Conservation (phyloP, 2,113 vertebrate genomes). For the Acanthochromis polyacanthus region DNA sequence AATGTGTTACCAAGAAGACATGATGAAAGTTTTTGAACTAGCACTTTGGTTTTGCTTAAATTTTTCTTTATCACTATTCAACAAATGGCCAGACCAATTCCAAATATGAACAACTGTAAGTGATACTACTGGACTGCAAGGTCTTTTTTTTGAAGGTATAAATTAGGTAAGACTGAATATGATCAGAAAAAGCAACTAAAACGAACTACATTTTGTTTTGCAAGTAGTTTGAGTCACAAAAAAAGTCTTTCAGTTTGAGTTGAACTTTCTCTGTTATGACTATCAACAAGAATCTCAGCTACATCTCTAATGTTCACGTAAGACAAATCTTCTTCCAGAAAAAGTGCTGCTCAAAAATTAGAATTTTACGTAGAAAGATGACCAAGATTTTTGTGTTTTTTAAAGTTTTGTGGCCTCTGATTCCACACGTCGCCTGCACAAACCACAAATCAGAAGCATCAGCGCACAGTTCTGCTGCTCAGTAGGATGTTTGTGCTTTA, state of each 20-base stretch:
- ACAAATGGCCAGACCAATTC: too few relatives aligned
- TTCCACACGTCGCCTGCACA: conserved; percentile 15
- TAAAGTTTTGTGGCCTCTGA: background rate
- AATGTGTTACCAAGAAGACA: too few relatives aligned
- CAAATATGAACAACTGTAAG: background rate
- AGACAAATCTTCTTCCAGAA: too few relatives aligned
- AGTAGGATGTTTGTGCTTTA: conserved; percentile 28
- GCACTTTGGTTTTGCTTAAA: too few relatives aligned
- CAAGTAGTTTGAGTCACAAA: background rate
- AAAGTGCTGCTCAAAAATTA: too few relatives aligned
- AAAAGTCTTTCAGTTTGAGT: too few relatives aligned
- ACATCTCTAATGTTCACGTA: too few relatives aligned
- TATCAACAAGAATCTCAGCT: background rate
- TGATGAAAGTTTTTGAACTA: too few relatives aligned
- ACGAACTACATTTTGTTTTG: background rate
- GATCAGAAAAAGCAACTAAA: background rate
- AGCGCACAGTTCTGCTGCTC: background rate
- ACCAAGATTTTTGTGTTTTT: too few relatives aligned
- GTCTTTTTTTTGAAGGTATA: background rate
- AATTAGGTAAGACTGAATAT: background rate
- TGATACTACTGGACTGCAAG: background rate
- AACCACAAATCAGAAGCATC: conserved; percentile 25
- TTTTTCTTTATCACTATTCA: background rate
- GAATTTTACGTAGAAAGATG: background rate
- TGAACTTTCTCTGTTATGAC: background rate